Conservation (phyloP, 2,888 invertebrate genomes). For the Hyppa rectilinea region DNA sequence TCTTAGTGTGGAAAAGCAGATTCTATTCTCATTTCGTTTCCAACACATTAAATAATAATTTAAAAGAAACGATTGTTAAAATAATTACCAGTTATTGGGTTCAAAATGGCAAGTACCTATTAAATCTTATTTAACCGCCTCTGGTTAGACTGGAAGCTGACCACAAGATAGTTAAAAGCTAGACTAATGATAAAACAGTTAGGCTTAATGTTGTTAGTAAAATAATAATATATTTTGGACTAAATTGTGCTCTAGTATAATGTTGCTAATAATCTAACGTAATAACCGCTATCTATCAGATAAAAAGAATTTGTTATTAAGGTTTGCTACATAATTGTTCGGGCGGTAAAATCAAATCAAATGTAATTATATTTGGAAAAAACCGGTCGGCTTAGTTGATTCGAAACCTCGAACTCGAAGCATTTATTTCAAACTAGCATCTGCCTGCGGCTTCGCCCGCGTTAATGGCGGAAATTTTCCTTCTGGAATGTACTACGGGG, state of each 20-base stretch:
- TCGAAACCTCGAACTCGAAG: too few relatives aligned
- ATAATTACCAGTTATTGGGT: not conserved
- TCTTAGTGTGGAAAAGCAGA: not conserved
- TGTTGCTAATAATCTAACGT: too few relatives aligned
- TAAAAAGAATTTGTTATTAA: too few relatives aligned
- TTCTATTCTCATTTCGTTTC: slow-evolving; percentile 5
- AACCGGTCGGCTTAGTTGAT: too few relatives aligned
- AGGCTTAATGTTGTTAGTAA: slow-evolving; percentile 18
- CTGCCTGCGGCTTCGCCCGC: too few relatives aligned
- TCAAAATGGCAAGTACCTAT: slow-evolving; percentile 9
- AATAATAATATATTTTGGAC: slow-evolving; percentile 28
- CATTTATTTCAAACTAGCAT: too few relatives aligned
- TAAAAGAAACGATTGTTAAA: slow-evolving; percentile 1
- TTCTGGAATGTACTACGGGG: too few relatives aligned
- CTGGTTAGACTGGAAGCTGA: slow-evolving; percentile 18
- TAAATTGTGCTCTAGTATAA: slow-evolving; percentile 13
- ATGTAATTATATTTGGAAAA: too few relatives aligned
- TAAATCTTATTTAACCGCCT: not conserved
- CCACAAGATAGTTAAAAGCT: slow-evolving; percentile 23
- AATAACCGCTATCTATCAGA: too few relatives aligned
- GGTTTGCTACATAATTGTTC: too few relatives aligned
- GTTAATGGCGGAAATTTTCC: too few relatives aligned
- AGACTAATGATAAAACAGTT: slow-evolving; percentile 20
- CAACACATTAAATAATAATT: not conserved
- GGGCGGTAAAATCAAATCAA: too few relatives aligned